Conservation (phyloP, 2,888 invertebrate species). For the Gari tellinella region DNA sequence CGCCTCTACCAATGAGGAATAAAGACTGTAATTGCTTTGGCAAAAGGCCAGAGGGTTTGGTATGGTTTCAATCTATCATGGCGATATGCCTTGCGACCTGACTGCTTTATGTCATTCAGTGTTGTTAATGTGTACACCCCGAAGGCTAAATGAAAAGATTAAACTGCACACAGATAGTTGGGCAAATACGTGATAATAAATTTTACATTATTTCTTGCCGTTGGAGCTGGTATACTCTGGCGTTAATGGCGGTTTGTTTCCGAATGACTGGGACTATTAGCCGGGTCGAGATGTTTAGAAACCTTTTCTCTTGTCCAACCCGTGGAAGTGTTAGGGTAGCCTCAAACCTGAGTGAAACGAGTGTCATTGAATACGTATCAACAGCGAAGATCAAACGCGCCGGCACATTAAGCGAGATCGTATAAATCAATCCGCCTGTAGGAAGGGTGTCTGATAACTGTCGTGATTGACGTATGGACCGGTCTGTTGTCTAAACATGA, state of each 20-base stretch:
- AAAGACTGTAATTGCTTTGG: constrained; percentile 66
- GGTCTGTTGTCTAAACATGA: constrained; percentile 43
- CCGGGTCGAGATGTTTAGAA: neutral
- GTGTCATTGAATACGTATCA: constrained; percentile 41
- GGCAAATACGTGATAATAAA: constrained; percentile 53
- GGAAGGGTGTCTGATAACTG: constrained; percentile 54
- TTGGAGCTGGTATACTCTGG: too few relatives aligned
- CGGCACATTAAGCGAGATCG: constrained; percentile 47
- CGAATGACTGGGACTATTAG: neutral
- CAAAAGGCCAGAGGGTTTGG: constrained; percentile 60
- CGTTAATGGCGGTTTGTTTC: neutral
- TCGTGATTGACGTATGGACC: constrained; percentile 54
- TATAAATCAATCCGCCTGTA: constrained; percentile 60
- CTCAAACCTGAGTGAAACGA: constrained; percentile 7
- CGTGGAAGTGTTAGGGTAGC: constrained; percentile 1
- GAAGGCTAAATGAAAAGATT: constrained; percentile 64
- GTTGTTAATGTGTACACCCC: constrained; percentile 66
- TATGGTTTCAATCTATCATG: constrained; percentile 63
- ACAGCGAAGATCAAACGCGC: constrained; percentile 47
- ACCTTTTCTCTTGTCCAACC: too few relatives aligned
- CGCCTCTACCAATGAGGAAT: constrained; percentile 65
- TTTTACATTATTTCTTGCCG: constrained; percentile 36
- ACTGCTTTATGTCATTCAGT: constrained; percentile 62
- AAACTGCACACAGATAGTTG: constrained; percentile 51
- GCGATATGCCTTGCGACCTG: constrained; percentile 60